phyloP scores from a whole-genome alignment of 2,888 invertebrate species.

The Margaritifera margaritifera region DNA sequence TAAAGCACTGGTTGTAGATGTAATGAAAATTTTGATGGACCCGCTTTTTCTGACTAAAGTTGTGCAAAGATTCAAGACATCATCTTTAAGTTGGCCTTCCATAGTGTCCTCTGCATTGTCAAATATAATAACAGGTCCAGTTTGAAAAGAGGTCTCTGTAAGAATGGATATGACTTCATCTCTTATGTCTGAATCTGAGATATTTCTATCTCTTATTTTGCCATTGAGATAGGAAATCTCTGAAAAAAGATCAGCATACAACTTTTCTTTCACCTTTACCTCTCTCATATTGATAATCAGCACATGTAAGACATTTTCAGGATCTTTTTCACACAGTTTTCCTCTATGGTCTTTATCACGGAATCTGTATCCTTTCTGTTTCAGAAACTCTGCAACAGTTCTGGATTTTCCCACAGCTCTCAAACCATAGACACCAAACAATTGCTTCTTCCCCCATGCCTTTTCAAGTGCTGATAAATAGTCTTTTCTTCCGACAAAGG shows the following conservation, averaged over 20 bases:
- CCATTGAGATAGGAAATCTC: no score
- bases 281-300: no score
- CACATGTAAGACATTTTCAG: no score
- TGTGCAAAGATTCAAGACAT: slow-evolving; percentile 4
- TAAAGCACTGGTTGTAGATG: no score
- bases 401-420: slow-evolving; percentile 18
- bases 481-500: slow-evolving; percentile 11
- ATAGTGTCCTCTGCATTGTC: slow-evolving; percentile 18
- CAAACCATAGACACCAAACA: slow-evolving; percentile 20
- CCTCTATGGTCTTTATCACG: no score
- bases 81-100: slow-evolving; percentile 3
- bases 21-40: slow-evolving; percentile 10
- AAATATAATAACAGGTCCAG: slow-evolving; percentile 6
- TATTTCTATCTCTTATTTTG: neutral
- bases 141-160: neutral
- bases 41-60: neutral
- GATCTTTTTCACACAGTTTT: no score
- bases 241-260: no score
- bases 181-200: no score
- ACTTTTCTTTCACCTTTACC: no score
- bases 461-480: slow-evolving; percentile 1
- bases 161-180: neutral
- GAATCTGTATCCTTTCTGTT: neutral
- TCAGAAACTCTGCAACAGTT: slow-evolving; percentile 9
- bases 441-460: slow-evolving; percentile 6